Conservation (phyloP, 1,140 invertebrate species). For the Nixonia krombeini region DNA sequence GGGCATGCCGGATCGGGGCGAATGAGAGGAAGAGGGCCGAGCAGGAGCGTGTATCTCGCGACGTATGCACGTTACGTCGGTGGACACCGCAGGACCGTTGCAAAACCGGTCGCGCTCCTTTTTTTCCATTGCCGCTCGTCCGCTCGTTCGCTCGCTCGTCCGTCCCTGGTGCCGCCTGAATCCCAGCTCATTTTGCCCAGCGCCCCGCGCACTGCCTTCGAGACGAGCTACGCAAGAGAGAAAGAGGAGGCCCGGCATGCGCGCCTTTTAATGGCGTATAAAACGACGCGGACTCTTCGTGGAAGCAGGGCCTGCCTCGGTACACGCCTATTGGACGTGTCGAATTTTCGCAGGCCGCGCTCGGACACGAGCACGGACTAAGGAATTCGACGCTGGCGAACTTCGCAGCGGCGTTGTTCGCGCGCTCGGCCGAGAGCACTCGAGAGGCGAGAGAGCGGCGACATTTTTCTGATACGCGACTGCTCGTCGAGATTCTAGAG, state of each 20-base stretch:
- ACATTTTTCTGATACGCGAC: no score
- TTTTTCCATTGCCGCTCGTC: slow-evolving; percentile 6
- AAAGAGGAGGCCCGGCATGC: background rate
- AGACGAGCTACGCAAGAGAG: background rate
- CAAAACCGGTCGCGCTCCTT: slow-evolving; percentile 30
- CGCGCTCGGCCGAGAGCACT: no score
- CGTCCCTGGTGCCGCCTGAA: no score
- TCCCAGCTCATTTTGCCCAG: background rate
- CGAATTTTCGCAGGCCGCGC: slow-evolving; percentile 1
- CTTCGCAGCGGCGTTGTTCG: no score
- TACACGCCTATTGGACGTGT: no score
- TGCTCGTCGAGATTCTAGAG: no score
- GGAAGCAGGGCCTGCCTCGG: slow-evolving; percentile 1
- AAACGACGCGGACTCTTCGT: slow-evolving; percentile 6
- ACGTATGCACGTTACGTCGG: slow-evolving; percentile 33
- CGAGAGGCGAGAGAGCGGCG: no score
- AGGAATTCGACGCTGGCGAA: no score
- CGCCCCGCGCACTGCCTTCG: background rate
- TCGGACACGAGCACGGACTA: no score
- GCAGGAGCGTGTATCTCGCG: slow-evolving; percentile 21
- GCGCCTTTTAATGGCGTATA: slow-evolving; percentile 9
- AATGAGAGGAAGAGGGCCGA: slow-evolving; percentile 16
- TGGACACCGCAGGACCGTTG: slow-evolving; percentile 26
- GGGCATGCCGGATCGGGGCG: slow-evolving; percentile 16
- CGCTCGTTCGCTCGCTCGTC: slow-evolving; percentile 1